phyloP scores from a whole-genome alignment of 1,140 invertebrate species.

The Piezodorus guildinii region DNA sequence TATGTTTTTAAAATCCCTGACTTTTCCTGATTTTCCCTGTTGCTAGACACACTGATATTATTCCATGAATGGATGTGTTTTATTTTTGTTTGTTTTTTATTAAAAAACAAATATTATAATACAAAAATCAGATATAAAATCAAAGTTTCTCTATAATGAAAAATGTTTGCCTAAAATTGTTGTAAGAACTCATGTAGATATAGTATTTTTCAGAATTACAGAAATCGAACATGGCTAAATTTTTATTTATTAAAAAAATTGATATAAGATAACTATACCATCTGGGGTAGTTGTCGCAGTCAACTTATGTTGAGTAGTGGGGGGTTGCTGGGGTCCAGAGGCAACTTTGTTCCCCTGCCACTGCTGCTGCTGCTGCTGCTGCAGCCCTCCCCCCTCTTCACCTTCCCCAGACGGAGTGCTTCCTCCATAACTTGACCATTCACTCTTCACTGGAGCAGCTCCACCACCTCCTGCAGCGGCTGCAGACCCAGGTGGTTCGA shows the following conservation, averaged over 20 bases:
- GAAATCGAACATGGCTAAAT: background rate
- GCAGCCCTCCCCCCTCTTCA: slow-evolving; percentile 2
- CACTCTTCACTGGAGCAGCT: slow-evolving; percentile 26
- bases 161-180: no score
- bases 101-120: no score
- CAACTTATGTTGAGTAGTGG: slow-evolving; percentile 39
- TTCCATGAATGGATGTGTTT: no score
- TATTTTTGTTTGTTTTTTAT: no score
- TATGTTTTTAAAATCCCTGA: no score
- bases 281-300: slow-evolving; percentile 44
- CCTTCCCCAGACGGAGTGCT: slow-evolving; percentile 13
- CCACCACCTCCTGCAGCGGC: slow-evolving; percentile 30
- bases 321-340: slow-evolving; percentile 1
- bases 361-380: background rate
- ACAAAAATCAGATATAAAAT: no score
- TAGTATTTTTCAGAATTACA: no score
- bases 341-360: slow-evolving; percentile 8
- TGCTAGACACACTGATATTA: no score
- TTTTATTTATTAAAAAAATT: background rate
- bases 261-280: slow-evolving; percentile 33
- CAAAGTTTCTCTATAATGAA: no score
- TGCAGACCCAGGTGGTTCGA: slow-evolving; percentile 39
- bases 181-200: no score
- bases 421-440: slow-evolving; percentile 29
- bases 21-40: no score